Percentiles rank a stretch among this genome's conserved stretches.
phyloP scores from a whole-genome alignment of 1,140 invertebrate genomes.

The Galendromus occidentalis region DNA sequence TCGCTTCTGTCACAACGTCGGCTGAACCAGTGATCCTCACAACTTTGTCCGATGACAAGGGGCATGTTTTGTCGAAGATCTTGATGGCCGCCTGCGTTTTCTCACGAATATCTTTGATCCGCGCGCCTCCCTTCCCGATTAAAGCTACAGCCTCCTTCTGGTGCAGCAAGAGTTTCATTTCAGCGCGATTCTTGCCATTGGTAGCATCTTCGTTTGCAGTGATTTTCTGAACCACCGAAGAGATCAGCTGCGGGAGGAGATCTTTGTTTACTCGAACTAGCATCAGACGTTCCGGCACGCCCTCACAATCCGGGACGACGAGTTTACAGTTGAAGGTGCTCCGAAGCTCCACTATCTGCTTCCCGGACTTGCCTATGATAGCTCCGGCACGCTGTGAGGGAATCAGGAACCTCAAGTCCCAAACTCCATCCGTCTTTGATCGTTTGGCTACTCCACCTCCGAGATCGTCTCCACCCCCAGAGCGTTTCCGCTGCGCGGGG shows the following conservation, averaged over 20 bases:
- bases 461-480: background rate
- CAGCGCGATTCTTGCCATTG: background rate
- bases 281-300: background rate
- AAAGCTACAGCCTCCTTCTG: slow-evolving; percentile 4
- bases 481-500: background rate
- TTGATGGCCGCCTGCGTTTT: slow-evolving; percentile 1
- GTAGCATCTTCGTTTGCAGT: background rate
- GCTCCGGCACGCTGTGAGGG: background rate
- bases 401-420: background rate
- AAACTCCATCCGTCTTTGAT: background rate
- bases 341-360: slow-evolving; percentile 1
- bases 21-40: background rate
- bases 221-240: background rate
- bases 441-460: slow-evolving; percentile 2
- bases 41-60: background rate
- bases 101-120: slow-evolving; percentile 1
- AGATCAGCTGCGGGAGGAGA: background rate
- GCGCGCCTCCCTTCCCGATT: background rate
- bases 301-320: background rate
- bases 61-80: slow-evolving; percentile 5
- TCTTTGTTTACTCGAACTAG: background rate
- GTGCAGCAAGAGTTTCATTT: slow-evolving; percentile 3
- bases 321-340: slow-evolving; percentile 9
- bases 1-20: background rate
- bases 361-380: slow-evolving; percentile 5